Conservation (phyloP, 64 coral and sea anemone species). For the Montipora efflorescens region DNA sequence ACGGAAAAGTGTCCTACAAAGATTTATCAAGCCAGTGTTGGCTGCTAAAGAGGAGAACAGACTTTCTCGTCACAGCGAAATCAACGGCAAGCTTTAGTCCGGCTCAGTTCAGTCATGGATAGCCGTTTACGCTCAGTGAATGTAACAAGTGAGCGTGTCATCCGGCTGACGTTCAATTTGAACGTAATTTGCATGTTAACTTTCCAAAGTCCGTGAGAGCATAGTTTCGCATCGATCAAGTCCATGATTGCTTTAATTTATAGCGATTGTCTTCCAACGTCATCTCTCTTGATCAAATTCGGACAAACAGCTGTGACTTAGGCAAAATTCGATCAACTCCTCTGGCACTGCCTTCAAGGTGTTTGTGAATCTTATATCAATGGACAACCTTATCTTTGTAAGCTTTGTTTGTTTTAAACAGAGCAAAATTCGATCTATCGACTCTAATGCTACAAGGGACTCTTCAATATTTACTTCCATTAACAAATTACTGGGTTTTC, state of each 20-base stretch:
- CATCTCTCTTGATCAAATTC: constrained; percentile 10
- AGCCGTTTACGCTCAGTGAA: not conserved
- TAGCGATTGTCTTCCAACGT: constrained; percentile 29
- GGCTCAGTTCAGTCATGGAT: not conserved
- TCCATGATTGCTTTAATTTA: not conserved
- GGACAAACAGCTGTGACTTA: not conserved
- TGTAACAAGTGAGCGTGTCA: not conserved
- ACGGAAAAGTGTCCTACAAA: not conserved
- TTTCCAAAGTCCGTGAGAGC: constrained; percentile 40
- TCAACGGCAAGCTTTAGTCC: not conserved
- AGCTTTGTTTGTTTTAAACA: constrained; percentile 28
- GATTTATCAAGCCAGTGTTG: not conserved
- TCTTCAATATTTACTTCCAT: not conserved
- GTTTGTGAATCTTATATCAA: constrained; percentile 37
- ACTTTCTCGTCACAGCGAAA: not conserved
- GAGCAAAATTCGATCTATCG: constrained; percentile 33
- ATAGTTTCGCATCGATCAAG: not conserved
- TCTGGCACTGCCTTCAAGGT: not conserved
- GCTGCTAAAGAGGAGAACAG: not conserved
- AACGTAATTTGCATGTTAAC: constrained; percentile 85
- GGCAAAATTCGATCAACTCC: not conserved
- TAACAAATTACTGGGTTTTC: constrained; percentile 1
- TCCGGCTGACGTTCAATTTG: constrained; percentile 26
- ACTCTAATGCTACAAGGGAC: not conserved
- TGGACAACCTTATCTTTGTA: constrained; percentile 15